Evolutionary conservation across 2,888 invertebrate genomes (phyloP).

Genomic region (Agrenia bidenticulata): DNA sequence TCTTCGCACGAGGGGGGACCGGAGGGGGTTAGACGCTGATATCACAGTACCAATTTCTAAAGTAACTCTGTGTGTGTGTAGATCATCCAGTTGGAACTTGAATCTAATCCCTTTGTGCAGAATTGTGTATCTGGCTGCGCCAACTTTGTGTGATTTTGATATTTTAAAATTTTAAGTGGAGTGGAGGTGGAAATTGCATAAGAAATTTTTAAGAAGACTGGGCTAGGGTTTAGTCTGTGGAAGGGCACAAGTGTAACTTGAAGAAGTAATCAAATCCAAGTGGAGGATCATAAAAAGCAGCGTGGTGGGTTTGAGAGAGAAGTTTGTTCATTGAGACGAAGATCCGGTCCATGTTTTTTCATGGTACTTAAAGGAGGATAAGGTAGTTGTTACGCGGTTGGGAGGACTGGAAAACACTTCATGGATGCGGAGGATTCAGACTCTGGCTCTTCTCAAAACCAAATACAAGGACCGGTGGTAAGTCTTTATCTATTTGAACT

Average conservation of each 20-base stretch:
- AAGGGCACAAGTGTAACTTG: neutral
- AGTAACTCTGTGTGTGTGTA: no score
- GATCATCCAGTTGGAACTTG: no score
- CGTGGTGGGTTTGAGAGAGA: neutral
- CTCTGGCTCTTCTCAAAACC: constrained; percentile 20
- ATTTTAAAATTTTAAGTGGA: neutral
- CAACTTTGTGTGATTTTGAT: no score
- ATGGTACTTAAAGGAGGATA: constrained; percentile 1
- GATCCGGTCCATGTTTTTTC: constrained; percentile 27
- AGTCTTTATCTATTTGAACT: no score
- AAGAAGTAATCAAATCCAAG: neutral
- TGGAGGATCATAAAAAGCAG: neutral
- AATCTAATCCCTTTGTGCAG: no score
- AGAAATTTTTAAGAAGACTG: neutral
- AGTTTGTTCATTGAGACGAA: constrained; percentile 26
- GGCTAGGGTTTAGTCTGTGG: no score
- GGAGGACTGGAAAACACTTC: constrained; percentile 22
- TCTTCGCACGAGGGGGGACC: no score
- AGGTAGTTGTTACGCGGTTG: neutral
- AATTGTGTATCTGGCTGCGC: no score
- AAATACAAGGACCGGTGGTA: constrained; percentile 27
- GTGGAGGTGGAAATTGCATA: no score
- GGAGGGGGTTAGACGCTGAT: no score
- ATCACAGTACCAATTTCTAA: no score
- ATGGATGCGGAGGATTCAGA: constrained; percentile 28